Evolutionary conservation across 2,113 vertebrate species (phyloP).

Genomic region (Mastomys natalensis): DNA sequence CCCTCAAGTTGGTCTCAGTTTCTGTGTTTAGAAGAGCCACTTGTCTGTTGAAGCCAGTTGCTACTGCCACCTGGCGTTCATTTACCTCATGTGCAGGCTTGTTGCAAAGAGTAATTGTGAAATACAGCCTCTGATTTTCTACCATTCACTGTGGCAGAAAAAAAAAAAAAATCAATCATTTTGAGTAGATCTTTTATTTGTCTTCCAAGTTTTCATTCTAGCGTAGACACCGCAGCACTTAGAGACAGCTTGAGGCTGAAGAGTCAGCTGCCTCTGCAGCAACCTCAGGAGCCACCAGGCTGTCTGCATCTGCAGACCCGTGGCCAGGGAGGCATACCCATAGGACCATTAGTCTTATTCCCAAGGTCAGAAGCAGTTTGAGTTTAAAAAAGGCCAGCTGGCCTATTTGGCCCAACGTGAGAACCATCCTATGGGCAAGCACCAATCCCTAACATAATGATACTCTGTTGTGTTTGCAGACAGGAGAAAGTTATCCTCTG

Average conservation of each 20-base stretch:
- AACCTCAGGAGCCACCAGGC: no score
- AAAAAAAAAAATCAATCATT: neutral
- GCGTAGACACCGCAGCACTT: no score
- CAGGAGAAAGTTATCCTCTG: no score
- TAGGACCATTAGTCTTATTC: rapidly evolving
- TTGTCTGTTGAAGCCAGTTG: neutral
- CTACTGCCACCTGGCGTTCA: slow-evolving; percentile 69
- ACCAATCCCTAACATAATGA: no score
- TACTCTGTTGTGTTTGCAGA: no score
- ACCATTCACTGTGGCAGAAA: no score
- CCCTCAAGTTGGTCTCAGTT: neutral
- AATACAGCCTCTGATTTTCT: no score
- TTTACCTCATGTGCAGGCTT: slow-evolving; percentile 21
- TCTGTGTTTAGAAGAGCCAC: neutral
- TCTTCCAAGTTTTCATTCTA: neutral
- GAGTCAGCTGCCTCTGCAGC: rapidly evolving
- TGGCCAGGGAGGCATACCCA: neutral
- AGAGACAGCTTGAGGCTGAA: rapidly evolving
- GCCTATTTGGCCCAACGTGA: no score
- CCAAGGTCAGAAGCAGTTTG: neutral
- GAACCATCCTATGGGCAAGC: no score
- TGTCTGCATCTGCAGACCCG: no score
- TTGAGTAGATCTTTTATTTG: neutral
- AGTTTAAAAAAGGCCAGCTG: no score
- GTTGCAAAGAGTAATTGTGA: neutral